phyloP scores from a whole-genome alignment of 2,888 invertebrate genomes.

The Nesidiocoris tenuis region DNA sequence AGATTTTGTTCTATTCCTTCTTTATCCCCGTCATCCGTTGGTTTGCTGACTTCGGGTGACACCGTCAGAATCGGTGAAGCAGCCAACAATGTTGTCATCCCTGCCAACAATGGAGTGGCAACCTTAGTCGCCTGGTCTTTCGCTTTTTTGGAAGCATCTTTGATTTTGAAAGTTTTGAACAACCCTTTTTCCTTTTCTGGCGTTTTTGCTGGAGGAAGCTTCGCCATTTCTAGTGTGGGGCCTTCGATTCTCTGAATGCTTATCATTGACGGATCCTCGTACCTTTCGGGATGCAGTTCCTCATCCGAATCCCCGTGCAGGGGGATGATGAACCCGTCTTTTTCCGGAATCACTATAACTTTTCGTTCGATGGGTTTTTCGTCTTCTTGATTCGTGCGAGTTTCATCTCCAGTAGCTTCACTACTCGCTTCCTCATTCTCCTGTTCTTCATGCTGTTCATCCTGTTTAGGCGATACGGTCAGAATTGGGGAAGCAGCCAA shows the following conservation, averaged over 20 bases:
- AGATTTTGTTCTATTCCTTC: constrained; percentile 42
- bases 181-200: background rate
- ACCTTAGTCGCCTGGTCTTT: constrained; percentile 11
- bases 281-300: constrained; percentile 46
- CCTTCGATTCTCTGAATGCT: constrained; percentile 19
- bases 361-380: constrained; percentile 55
- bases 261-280: constrained; percentile 23
- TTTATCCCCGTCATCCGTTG: background rate
- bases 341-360: constrained; percentile 44
- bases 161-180: constrained; percentile 1
- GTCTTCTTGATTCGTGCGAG: constrained; percentile 48
- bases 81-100: constrained; percentile 26
- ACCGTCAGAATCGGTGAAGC: constrained; percentile 24
- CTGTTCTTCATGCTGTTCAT: background rate
- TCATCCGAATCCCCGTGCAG: constrained; percentile 49
- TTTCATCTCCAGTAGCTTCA: constrained; percentile 1
- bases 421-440: background rate
- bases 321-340: constrained; percentile 47
- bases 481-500: constrained; percentile 33
- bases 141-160: background rate
- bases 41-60: constrained; percentile 8
- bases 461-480: background rate
- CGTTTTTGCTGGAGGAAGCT: background rate
- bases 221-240: background rate
- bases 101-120: constrained; percentile 23